Evolutionary conservation across 2,888 invertebrate species (phyloP), one percentile per base, ranked within the genome.

Genomic region (Argyresthia goedartella): DNA sequence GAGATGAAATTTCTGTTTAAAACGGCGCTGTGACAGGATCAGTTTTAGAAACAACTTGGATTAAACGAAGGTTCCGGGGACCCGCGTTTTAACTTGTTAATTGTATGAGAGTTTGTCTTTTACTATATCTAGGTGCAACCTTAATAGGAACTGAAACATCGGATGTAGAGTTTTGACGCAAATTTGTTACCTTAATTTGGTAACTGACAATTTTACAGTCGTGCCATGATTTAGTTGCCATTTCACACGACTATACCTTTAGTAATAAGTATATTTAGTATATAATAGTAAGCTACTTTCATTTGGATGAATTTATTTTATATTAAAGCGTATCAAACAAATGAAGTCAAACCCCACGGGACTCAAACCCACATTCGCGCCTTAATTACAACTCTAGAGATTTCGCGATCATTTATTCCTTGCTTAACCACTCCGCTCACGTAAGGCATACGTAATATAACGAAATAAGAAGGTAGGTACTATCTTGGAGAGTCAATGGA

Each of bases 381-480:
- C 80, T 76, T 80, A 75, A 79, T n/a, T 78, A 77, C 66, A 76
- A 73, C 78, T 78, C 73, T 73, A 76, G 74, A 81, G 81, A 82
- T 82, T 84, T 78, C 71, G 69, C 75, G 81, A 77, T 79, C 80
- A 72, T 78, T 70, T 66, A 71, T 76, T 67, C 58, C 67, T 66
- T 71, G 73, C 68, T 69, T 71, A 71, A 66, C 59, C 65, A 69
- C 66, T 64, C 67, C 74, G 73, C 73, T 81, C 81, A 82, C 82
- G 81, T 81, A 81, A 70, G 69, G 67, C 59, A 62, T 63, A 69
- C 73, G 73, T 74, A 69, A 63, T 68, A 62, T 65, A 48, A 36
- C 42, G 33, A 34, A 33, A 46, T 46, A 46, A 25, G 25, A 25
- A 25, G 25, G 25, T 25, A 25, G 25, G 25, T 25, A 25, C 25